Base-by-base conservation (phyloP, 2,888 invertebrate genomes). In the Eupithecia inturbata region DNA sequence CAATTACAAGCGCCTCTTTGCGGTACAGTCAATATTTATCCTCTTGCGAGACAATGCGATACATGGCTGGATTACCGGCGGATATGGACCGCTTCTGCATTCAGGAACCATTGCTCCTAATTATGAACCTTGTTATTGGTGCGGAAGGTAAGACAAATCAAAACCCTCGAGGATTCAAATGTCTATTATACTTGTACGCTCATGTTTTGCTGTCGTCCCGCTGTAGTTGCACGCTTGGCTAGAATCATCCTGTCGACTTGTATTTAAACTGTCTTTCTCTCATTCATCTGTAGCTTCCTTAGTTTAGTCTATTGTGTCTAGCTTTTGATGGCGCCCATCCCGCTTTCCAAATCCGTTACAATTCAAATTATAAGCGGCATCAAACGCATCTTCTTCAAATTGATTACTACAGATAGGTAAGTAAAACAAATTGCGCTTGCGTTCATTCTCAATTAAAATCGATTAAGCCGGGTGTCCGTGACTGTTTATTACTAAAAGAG, bases 1-100 rank as follows among this genome's bases (percentile, higher is more conserved):
- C 94, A 93, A 93, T 94, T 93, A 93, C 94, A 92, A 91, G 90
- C 91, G 90, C 90, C 89, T 89, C 89, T 89, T 89, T 90, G 91
- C 89, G 87, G 88, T 88, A 88, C 90, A 90, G 91, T 91, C 92
- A 89, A 92, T 92, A 91, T 92, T 92, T 91, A 92, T 91, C 84
- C 84, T 82, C 83, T 83, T 81, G 79, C 88, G 91, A 91, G 88
- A 91, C 90, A 88, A 92, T 90, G 83, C 85, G 82, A 82, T 82
- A 86, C 82, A 85, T 84, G 81, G 83, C 80, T 90, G 89, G 91
- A 90, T 91, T 88, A 88, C 91, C 82, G 87, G 75, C 79, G 75
- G 76, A 81, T 78, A 77, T 75, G 77, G 79, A 74, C 77, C 80
- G 83, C 82, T 80, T 79, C 77, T 64, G 39, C 22, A 36, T 66